Conservation (phyloP, 2,113 vertebrate genomes). For the Canis aureus region DNA sequence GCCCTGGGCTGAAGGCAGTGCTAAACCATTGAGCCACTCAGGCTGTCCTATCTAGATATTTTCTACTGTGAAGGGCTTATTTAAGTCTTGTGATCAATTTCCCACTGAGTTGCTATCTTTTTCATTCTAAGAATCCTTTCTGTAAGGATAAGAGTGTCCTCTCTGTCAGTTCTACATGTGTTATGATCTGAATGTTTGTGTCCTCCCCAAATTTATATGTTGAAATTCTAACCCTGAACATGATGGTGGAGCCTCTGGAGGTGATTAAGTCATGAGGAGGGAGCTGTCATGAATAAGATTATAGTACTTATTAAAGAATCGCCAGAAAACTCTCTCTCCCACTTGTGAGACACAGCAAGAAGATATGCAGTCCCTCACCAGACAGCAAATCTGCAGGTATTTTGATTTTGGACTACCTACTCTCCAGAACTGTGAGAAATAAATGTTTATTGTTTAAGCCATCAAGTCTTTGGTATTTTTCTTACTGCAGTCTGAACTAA, state of each 20-base stretch:
- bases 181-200: background rate
- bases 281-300: background rate
- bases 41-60: background rate
- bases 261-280: background rate
- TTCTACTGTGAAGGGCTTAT: background rate
- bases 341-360: background rate
- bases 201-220: background rate
- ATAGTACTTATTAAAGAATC: background rate
- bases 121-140: slow-evolving; percentile 30
- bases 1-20: no score
- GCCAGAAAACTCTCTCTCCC: background rate
- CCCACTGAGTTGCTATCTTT: background rate
- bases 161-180: background rate
- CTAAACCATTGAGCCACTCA: no score
- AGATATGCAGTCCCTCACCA: background rate
- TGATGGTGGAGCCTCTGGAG: background rate
- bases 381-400: background rate
- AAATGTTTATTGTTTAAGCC: background rate
- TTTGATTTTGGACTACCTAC: background rate
- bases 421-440: background rate
- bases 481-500: background rate
- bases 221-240: background rate
- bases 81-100: slow-evolving; percentile 24
- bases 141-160: background rate
- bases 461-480: background rate